phyloP scores from a whole-genome alignment of 2,113 vertebrate species.

The Hiodon alosoides region DNA sequence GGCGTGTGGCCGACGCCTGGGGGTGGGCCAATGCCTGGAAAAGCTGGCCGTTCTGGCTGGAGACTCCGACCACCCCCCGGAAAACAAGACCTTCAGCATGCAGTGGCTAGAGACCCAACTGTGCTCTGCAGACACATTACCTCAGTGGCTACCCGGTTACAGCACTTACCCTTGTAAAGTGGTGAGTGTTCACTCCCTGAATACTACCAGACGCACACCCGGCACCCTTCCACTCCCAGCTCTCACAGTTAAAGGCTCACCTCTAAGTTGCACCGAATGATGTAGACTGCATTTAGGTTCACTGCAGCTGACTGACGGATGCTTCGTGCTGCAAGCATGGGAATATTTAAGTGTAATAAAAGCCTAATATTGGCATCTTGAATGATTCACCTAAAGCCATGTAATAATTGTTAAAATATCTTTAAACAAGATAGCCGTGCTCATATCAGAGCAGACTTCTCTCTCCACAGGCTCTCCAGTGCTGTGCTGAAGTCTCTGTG shows the following conservation, averaged over 20 bases:
- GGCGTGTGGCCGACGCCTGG: conserved; percentile 14
- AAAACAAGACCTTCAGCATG: conserved; percentile 12
- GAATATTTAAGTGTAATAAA: no score
- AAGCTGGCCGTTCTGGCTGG: conserved; percentile 12
- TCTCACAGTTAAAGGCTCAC: no score
- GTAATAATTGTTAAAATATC: no score
- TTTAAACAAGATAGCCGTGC: no score
- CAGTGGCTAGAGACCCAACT: not conserved
- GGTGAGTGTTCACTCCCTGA: conserved; percentile 12
- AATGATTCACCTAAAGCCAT: no score
- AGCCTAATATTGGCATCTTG: no score
- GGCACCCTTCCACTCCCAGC: no score
- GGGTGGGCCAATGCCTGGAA: conserved; percentile 15
- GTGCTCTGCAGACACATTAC: not conserved
- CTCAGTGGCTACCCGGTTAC: not conserved
- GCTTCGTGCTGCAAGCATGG: no score
- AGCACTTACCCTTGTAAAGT: not conserved
- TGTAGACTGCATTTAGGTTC: no score
- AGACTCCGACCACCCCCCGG: conserved; percentile 5
- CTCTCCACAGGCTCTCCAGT: not conserved
- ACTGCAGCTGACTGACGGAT: no score
- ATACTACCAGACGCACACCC: not conserved
- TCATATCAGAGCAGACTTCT: no score
- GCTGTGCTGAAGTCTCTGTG: conserved; percentile 23
- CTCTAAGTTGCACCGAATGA: no score